phyloP scores from a whole-genome alignment of 2,113 vertebrate species.

The Piprites chloris region DNA sequence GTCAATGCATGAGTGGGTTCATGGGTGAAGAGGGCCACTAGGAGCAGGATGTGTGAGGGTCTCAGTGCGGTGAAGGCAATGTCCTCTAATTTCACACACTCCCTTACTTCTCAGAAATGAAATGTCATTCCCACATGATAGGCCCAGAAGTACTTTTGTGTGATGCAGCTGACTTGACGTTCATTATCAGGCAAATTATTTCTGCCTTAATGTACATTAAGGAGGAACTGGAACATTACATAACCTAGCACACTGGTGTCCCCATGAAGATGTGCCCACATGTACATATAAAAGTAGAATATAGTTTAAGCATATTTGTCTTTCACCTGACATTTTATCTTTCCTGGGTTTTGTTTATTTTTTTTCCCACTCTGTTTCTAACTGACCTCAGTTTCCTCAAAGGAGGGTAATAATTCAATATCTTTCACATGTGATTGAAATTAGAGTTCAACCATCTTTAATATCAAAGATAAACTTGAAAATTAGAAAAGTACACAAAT shows the following conservation, averaged over 20 bases:
- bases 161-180: not conserved
- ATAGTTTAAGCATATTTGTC: not conserved
- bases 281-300: not conserved
- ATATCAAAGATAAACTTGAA: not conserved
- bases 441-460: not conserved
- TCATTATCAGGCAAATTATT: not conserved
- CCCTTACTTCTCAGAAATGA: not conserved
- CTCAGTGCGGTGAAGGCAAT: not conserved
- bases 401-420: not conserved
- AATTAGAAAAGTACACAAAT: not conserved
- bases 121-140: not conserved
- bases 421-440: not conserved
- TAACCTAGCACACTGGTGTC: not conserved
- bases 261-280: not conserved
- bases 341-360: not conserved
- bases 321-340: not conserved
- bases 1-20: not conserved
- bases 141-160: not conserved
- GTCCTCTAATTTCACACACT: not conserved
- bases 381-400: not conserved
- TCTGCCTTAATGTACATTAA: not conserved
- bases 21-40: not conserved
- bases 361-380: not conserved
- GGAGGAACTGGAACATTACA: not conserved
- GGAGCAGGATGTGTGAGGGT: not conserved